phyloP scores from a whole-genome alignment of 2,888 invertebrate genomes.

The Drosophila glabriapex region DNA sequence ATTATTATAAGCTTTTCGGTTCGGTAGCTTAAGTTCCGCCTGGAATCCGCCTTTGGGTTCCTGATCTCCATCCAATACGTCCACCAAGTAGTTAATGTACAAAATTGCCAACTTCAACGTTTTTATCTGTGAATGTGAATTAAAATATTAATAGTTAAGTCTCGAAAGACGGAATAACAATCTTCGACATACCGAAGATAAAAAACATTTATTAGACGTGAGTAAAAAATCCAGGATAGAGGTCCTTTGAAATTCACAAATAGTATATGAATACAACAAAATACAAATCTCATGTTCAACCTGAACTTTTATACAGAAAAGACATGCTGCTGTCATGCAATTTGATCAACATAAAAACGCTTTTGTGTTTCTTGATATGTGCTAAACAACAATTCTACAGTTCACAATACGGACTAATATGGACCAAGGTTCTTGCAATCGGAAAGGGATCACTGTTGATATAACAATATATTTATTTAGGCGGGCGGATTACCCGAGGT shows the following conservation, averaged over 20 bases:
- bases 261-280: not conserved
- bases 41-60: conserved; percentile 93
- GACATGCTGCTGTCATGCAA: not conserved
- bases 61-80: conserved; percentile 94
- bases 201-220: not conserved
- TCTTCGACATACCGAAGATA: not conserved
- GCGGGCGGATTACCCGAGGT: not conserved
- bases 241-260: not conserved
- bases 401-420: not conserved
- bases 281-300: not conserved
- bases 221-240: not conserved
- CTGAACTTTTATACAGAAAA: not conserved
- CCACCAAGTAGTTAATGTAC: conserved; percentile 96
- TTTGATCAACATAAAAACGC: not conserved
- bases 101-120: conserved; percentile 96
- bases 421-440: not conserved
- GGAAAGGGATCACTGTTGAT: not conserved
- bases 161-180: not conserved
- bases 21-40: conserved; percentile 90
- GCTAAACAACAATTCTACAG: not conserved
- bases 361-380: not conserved
- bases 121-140: conserved; percentile 91
- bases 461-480: not conserved
- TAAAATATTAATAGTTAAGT: conserved; percentile 12
- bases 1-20: conserved; percentile 82